Percentiles rank a stretch among this genome's conserved stretches.
These are phyloP conservation scores for Nannospalax galili DNA, from an alignment of 2,113 vertebrate species.

Conservation along the genomic window DNA sequence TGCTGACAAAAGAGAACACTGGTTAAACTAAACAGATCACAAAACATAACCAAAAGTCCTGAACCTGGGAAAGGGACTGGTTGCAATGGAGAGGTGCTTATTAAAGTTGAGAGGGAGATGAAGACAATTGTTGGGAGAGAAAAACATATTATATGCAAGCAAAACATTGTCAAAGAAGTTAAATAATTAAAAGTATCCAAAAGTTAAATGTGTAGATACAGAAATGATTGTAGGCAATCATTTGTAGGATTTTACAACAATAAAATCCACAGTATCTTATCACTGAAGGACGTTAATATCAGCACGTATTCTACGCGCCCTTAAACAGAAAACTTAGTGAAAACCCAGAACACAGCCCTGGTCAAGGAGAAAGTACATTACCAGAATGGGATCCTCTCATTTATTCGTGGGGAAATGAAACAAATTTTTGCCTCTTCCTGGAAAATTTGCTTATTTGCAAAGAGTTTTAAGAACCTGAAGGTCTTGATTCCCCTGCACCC, in stretches of 20 bases:
- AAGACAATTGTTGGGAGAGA: too few species aligned
- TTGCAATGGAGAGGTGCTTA: too few species aligned
- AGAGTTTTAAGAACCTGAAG: not conserved
- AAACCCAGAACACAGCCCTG: not conserved
- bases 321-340: not conserved
- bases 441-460: not conserved
- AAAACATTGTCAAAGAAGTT: too few species aligned
- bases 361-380: not conserved
- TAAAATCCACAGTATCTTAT: not conserved
- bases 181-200: too few species aligned
- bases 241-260: not conserved
- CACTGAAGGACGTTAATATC: not conserved
- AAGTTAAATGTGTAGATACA: not conserved
- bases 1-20: not conserved
- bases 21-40: not conserved
- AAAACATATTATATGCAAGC: too few species aligned
- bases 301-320: not conserved
- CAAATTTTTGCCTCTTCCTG: not conserved
- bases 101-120: too few species aligned
- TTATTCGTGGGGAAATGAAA: not conserved
- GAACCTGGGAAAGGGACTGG: not conserved
- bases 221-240: not conserved
- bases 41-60: not conserved
- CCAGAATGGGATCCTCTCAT: not conserved
- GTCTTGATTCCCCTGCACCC: too few species aligned